Percentiles rank a stretch among this genome's conserved stretches.
Evolutionary conservation across 2,888 invertebrate genomes (phyloP).

Genomic region (Ornithoptera priamus): DNA sequence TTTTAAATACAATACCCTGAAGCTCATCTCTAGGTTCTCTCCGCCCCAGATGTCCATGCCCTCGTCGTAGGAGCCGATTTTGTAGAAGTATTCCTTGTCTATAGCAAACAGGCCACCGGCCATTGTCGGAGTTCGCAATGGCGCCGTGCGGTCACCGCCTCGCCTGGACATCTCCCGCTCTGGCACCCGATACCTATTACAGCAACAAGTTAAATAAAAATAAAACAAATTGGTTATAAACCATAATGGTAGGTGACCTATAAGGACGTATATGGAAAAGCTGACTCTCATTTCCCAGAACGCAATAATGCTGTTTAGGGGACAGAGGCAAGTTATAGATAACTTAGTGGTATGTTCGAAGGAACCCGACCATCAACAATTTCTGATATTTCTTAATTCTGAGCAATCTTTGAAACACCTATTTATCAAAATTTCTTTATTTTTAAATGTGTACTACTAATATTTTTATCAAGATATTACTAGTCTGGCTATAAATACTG

Average conservation of each 20-base stretch:
- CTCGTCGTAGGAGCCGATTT: constrained; percentile 98
- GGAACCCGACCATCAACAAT: too few relatives aligned
- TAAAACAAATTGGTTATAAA: neutral
- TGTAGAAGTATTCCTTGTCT: constrained; percentile 97
- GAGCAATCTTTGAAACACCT: neutral
- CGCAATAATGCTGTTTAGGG: too few relatives aligned
- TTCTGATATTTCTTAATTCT: neutral
- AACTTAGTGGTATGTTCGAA: neutral
- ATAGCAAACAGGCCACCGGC: constrained; percentile 98
- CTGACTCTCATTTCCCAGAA: too few relatives aligned
- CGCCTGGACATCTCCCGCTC: constrained; percentile 97
- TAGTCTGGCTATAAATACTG: too few relatives aligned
- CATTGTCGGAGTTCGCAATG: constrained; percentile 98
- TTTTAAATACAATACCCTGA: constrained; percentile 84
- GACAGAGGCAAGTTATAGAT: too few relatives aligned
- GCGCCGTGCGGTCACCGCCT: constrained; percentile 94
- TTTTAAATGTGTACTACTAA: too few relatives aligned
- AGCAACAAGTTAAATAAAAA: neutral
- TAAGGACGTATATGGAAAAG: too few relatives aligned
- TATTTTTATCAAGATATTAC: too few relatives aligned
- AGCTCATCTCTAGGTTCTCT: constrained; percentile 97
- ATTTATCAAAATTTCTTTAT: neutral
- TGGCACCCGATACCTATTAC: constrained; percentile 94
- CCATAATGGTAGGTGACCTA: too few relatives aligned
- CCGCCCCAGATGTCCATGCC: constrained; percentile 99